phyloP scores from a whole-genome alignment of 2,113 vertebrate species.

The Sisor rabdophorus region DNA sequence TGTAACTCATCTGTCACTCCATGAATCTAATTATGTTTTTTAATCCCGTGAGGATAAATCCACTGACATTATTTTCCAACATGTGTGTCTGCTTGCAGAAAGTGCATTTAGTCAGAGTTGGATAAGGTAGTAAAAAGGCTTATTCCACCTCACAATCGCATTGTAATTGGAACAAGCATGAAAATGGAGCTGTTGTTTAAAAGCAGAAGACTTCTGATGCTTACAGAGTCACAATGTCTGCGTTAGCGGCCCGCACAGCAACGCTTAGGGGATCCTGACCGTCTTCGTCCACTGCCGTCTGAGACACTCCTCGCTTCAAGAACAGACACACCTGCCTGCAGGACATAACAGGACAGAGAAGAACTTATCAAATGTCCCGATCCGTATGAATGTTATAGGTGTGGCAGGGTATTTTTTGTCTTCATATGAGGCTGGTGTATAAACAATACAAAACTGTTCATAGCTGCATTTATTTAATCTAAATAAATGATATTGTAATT shows the following conservation, averaged over 20 bases:
- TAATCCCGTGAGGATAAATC: too few relatives aligned
- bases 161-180: too few relatives aligned
- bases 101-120: not conserved
- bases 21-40: too few relatives aligned
- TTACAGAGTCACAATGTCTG: conserved; percentile 96
- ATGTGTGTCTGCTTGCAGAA: too few relatives aligned
- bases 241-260: conserved; percentile 93
- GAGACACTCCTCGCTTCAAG: conserved; percentile 93
- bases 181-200: not conserved
- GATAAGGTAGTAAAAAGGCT: not conserved
- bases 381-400: not conserved
- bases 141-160: too few relatives aligned
- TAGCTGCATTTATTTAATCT: not conserved
- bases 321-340: conserved; percentile 94
- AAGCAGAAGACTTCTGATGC: conserved; percentile 42
- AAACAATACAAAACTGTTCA: not conserved
- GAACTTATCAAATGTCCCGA: not conserved
- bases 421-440: not conserved
- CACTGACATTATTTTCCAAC: too few relatives aligned
- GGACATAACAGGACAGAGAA: not conserved
- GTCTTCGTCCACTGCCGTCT: conserved; percentile 88
- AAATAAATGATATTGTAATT: not conserved
- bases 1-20: too few relatives aligned
- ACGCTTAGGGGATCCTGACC: conserved; percentile 90
- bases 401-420: not conserved